Base-by-base conservation (phyloP, 1,140 invertebrate species). In the Oscheius sp. region DNA sequence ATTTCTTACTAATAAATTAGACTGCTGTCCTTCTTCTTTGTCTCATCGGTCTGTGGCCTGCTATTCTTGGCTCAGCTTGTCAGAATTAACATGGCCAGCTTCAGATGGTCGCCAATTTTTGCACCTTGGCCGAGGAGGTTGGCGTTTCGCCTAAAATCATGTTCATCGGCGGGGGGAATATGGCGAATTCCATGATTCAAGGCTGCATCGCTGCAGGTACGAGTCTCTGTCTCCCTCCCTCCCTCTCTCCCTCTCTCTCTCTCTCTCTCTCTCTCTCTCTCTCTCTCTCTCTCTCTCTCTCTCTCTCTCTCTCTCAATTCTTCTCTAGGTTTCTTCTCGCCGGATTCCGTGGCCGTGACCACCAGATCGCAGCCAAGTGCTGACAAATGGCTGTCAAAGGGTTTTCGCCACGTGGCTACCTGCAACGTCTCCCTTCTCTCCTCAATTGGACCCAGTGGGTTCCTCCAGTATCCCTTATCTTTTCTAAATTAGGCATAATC, bases 101-200 rank as follows among this genome's bases (percentile, higher is more conserved):
- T n/a, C n/a, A n/a, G n/a, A n/a, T n/a, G n/a, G n/a, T n/a, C n/a
- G n/a, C n/a, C n/a, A n/a, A 55, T 13, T 55, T 42, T 42, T 42
- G 7, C 7, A 42, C 38, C 38, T 42, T 42, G 7, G 38, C n/a
- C 38, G 38, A 42, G 38, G n/a, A 10, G 38, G n/a, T 42, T 42
- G n/a, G 49, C 49, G 49, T 4, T 55, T 23, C 49, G 7, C 49
- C 49, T 13, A 55, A 55, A 23, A 55, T 55, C 4, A 15, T 63
- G 31, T 63, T 63, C 61, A 34, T 63, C 15, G 61, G 61, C 18
- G 61, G 32, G 31, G 61, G 61, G 13, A 63, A 63, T 38, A 63
- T 63, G 61, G 36, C 61, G 4, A 26, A n/a, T 26, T 26, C 61
- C 15, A 34, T 63, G 15, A 42, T 63, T n/a, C 28, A 63, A 32